phyloP scores from a whole-genome alignment of 2,113 vertebrate species.

The Eptatretus burgeri region DNA sequence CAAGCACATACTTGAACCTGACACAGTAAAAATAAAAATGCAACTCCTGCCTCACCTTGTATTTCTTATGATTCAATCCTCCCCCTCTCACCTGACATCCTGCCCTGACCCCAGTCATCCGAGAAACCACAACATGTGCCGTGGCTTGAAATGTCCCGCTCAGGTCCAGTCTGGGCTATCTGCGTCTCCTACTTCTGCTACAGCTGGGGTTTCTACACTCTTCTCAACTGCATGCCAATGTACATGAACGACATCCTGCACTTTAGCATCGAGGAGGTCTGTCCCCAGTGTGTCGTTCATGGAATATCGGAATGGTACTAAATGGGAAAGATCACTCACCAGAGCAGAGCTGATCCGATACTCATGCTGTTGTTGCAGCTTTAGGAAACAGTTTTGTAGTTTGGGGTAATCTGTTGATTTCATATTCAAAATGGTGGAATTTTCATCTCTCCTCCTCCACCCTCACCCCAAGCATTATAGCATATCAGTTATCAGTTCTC shows the following conservation, averaged over 20 bases:
- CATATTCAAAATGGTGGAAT: too few species aligned
- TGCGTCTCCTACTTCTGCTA: slow-evolving; percentile 79
- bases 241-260: slow-evolving; percentile 72
- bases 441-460: too few species aligned
- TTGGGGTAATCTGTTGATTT: too few species aligned
- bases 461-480: too few species aligned
- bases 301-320: too few species aligned
- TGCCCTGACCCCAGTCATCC: slow-evolving; percentile 15
- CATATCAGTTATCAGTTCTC: too few species aligned
- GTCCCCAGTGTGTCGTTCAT: slow-evolving; percentile 9
- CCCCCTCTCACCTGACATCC: not conserved
- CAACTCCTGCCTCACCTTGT: too few species aligned
- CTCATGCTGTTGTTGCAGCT: too few species aligned
- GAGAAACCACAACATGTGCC: slow-evolving; percentile 23
- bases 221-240: slow-evolving; percentile 68
- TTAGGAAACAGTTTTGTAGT: too few species aligned
- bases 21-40: not conserved
- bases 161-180: slow-evolving; percentile 51
- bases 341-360: too few species aligned
- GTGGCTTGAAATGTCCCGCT: slow-evolving; percentile 41
- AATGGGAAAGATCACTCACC: not conserved
- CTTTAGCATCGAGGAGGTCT: slow-evolving; percentile 67
- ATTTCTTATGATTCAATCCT: too few species aligned
- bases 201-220: slow-evolving; percentile 90
- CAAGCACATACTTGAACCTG: too few species aligned